Evolutionary conservation across 1,140 invertebrate genomes (phyloP), one percentile per base, ranked within the genome.

Genomic region (Notospermus geniculatus): DNA sequence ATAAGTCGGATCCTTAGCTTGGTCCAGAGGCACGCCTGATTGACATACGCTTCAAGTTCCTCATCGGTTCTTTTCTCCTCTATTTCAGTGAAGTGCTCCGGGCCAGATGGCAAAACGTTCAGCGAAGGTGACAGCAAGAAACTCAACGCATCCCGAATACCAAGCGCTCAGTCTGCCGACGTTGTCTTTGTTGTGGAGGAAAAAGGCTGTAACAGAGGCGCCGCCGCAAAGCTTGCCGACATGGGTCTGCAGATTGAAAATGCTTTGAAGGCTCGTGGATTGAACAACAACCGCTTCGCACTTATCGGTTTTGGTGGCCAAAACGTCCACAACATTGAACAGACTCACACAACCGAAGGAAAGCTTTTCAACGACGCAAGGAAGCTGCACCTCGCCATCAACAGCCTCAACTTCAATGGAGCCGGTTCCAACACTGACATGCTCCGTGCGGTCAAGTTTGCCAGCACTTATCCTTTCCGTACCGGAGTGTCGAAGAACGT

Each of bases 121-220:
- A 50, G 7, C 7, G 43, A 60, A 22, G 64, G 59, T 27, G 65
- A 71, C 52, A 43, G 58, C 15, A 58, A 66, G n/a, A 61, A 60
- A 32, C 57, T 70, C 68, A 63, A 64, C 54, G 23, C 53, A 1
- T 58, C 43, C 1, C 29, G 19, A 36, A 41, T 15, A 46, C 28
- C 54, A 32, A 27, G 74, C 4, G 71, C 71, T 1, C 72, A 72
- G 41, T 89, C 90, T 1, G 75, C 88, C 15, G 93, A 97, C 75
- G 81, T 95, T 0, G 90, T 95, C 29, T 91, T 96, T 73, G 87
- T 95, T 46, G 85, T 95, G 0, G 93, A 95, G 76, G 90, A 91
- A 2, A 91, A 91, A 69, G 76, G 82, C 1, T 95, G 92, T 73
- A 94, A 94, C 79, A 81, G 81, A 41, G 86, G 88, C 63, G 63